Conservation (phyloP, 1,140 invertebrate genomes). For the Magallana angulata region DNA sequence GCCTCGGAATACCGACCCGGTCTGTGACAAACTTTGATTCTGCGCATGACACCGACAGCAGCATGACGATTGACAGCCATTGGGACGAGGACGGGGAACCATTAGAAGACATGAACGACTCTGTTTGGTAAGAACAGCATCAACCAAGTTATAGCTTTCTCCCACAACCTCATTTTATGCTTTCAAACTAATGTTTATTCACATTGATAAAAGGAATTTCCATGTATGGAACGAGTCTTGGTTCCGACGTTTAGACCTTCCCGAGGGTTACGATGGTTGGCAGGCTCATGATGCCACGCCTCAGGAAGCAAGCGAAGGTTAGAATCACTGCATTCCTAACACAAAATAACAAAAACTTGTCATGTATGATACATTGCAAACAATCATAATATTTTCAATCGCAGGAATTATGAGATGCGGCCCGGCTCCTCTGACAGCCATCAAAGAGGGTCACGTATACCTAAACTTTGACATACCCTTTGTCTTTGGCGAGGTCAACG, state of each 20-base stretch:
- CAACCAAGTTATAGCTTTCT: too few relatives aligned
- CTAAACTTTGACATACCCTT: constrained; percentile 88
- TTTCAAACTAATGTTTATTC: too few relatives aligned
- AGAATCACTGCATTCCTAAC: not conserved
- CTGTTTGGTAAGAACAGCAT: constrained; percentile 64
- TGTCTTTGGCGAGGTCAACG: constrained; percentile 89
- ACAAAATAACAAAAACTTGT: too few relatives aligned
- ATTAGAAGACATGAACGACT: constrained; percentile 64
- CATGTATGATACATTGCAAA: too few relatives aligned
- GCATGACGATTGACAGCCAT: constrained; percentile 91
- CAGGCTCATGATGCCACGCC: constrained; percentile 85
- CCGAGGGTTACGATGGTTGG: constrained; percentile 90
- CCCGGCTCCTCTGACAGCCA: constrained; percentile 85
- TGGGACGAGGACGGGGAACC: constrained; percentile 84
- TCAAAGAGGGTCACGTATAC: constrained; percentile 86
- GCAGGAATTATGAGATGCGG: constrained; percentile 83
- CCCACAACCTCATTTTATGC: too few relatives aligned
- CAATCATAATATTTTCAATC: not conserved
- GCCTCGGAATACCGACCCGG: constrained; percentile 91
- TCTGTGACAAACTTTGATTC: constrained; percentile 93
- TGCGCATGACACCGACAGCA: constrained; percentile 94
- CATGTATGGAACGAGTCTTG: constrained; percentile 98
- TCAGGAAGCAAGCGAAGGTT: constrained; percentile 86
- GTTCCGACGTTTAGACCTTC: constrained; percentile 92
- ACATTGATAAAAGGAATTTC: constrained; percentile 85